Conservation (phyloP, 1,140 invertebrate genomes). For the Batillaria attramentaria region DNA sequence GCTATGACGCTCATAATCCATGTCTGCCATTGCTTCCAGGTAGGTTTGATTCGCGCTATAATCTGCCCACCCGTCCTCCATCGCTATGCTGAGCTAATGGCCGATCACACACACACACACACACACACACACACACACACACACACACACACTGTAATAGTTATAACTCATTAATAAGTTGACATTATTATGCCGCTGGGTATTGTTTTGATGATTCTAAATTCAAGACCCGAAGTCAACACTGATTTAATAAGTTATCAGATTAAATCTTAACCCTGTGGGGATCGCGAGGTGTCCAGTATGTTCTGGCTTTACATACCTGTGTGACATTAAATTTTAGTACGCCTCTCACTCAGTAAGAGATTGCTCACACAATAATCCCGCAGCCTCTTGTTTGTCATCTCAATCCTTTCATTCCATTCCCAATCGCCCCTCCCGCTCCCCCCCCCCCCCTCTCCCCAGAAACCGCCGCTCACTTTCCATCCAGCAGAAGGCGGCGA, state of each 20-base stretch:
- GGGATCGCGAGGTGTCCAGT: neutral
- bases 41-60: too few species aligned
- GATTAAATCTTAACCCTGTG: neutral
- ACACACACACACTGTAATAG: too few species aligned
- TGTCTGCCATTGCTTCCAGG: too few species aligned
- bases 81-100: neutral
- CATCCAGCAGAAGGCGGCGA: neutral
- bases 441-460: conserved; percentile 5
- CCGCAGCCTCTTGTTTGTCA: neutral
- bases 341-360: neutral
- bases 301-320: neutral
- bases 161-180: too few species aligned
- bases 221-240: too few species aligned
- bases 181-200: too few species aligned
- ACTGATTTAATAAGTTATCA: too few species aligned
- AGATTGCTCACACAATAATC: neutral
- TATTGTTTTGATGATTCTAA: too few species aligned
- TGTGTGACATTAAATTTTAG: conserved; percentile 2
- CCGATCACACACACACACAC: neutral
- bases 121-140: neutral
- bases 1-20: too few species aligned
- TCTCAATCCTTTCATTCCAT: too few species aligned
- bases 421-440: neutral
- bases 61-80: too few species aligned
- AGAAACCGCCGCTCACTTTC: neutral